Base-by-base conservation (phyloP, 30 jellyfish, hydroid and myxozoan species). In the Mastigias papua region DNA sequence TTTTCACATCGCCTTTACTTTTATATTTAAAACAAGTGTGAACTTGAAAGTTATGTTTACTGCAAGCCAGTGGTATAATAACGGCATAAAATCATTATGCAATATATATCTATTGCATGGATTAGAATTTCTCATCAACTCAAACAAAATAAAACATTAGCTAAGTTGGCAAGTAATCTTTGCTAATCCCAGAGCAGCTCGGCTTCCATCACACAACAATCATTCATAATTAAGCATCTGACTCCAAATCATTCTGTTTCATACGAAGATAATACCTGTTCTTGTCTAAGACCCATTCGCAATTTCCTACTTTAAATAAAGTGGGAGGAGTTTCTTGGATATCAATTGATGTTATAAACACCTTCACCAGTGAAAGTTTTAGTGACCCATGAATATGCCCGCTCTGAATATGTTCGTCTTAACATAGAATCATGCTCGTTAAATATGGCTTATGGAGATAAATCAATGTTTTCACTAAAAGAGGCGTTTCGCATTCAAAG, bases 141-240 rank as follows among this genome's bases (percentile, higher is more conserved):
- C 70, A 58, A n/a, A 58, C 42, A 63, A 17, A 25, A 1, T 63
- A 22, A 25, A 63, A 42, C 8, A 7, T 63, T n/a, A 6, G 46
- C 74, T 63, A 6, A 63, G n/a, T 25, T 63, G 15, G 22, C 26
- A 8, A 34, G 42, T 25, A 77, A 57, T 58, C 35, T 15, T 2
- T 34, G 35, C 66, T 34, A 58, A 57, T 22, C 34, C 20, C 28
- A 42, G 62, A 19, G 54, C 23, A 48, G 34, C 67, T 76, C 75
- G 76, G 54, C 73, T 49, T 30, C 76, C 28, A 50, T 76, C 3
- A 76, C 35, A 34, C n/a, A 57, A n/a, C 69, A 35, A 58, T 77
- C 42, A 77, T 23, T 58, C 88, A 54, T 77, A 77, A 77, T 58
- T 58, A 31, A 54, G 61, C 88, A 51, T 9, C 78, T 77, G 88